Conservation (phyloP, 2,113 vertebrate species). For the Ancistrus triradiatus region DNA sequence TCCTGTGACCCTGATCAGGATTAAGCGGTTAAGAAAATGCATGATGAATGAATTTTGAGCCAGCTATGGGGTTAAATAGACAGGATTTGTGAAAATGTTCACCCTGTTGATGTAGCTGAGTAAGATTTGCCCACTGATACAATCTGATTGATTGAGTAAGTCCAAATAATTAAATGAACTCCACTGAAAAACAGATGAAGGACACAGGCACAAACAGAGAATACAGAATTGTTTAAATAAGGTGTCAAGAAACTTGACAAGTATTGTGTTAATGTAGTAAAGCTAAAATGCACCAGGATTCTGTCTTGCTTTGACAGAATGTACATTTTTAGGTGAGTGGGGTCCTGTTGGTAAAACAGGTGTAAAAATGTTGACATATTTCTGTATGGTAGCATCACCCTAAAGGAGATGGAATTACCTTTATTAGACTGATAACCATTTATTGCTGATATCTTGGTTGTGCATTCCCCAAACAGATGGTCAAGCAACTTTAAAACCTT, state of each 20-base stretch:
- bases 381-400: background rate
- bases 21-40: too few relatives aligned
- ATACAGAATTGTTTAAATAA: too few relatives aligned
- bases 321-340: background rate
- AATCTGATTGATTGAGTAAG: slow-evolving; percentile 18
- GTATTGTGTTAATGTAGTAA: too few relatives aligned
- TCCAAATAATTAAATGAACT: slow-evolving; percentile 15
- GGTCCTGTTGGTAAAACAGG: slow-evolving; percentile 11
- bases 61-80: slow-evolving; percentile 5
- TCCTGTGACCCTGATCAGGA: too few relatives aligned
- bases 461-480: too few relatives aligned
- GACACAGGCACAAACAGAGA: too few relatives aligned
- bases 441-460: too few relatives aligned
- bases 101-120: slow-evolving; percentile 25
- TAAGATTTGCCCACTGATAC: slow-evolving; percentile 7
- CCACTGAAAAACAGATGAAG: too few relatives aligned
- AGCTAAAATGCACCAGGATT: too few relatives aligned
- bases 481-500: too few relatives aligned
- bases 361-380: slow-evolving; percentile 3
- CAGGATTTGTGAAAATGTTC: slow-evolving; percentile 19
- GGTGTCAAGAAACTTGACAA: too few relatives aligned
- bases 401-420: background rate
- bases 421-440: background rate
- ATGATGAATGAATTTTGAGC: too few relatives aligned
- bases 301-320: slow-evolving; percentile 9